Evolutionary conservation across 2,113 vertebrate species (phyloP), one percentile per base, ranked within the genome.

Genomic region (Callipepla squamata): DNA sequence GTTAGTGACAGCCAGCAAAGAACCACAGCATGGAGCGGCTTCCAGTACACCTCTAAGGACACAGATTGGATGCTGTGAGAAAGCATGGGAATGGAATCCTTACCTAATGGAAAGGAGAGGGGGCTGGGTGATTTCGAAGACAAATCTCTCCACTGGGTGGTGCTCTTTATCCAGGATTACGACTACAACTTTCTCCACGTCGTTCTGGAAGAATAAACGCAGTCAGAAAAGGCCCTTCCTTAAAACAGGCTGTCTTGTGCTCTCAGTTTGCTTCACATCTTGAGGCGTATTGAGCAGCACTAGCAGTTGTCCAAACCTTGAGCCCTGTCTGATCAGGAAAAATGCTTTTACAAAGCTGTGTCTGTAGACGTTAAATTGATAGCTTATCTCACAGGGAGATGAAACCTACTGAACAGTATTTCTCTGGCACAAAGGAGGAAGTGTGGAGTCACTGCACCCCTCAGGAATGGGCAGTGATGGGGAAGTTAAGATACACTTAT

Each of bases 111-210:
- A 99, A 32, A 99, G 98, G 34, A 99, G 93, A 2, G 99, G 98
- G 2, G 99, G 99, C 85, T 99, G 99, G 6, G 98, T 99, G 89
- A 99, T 99, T 97, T 99, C 99, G 89, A 99, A 99, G 75, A 99
- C 99, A 78, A 99, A 99, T 97, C 99, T 98, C 97, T 99, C 99
- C 81, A 99, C 99, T 16, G 99, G 99, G 92, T 98, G 99, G 97
- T 99, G 99, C 95, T 99, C 99, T 98, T 99, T 99, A 94, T 99
- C 99, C 98, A 99, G 98, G 93, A 99, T 99, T 47, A 99, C 99
- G 59, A 99, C 98, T 21, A 99, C 99, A 13, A 99, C 99, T 88
- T 99, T 99, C 96, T 99, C 99, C 92, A 99, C 99, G 22, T 99
- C 99, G 7, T 99, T 99, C 99, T 99, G 97, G 69, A 96, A 94